Evolutionary conservation across 2,888 invertebrate genomes (phyloP).

Genomic region (Temnothorax ravouxi): DNA sequence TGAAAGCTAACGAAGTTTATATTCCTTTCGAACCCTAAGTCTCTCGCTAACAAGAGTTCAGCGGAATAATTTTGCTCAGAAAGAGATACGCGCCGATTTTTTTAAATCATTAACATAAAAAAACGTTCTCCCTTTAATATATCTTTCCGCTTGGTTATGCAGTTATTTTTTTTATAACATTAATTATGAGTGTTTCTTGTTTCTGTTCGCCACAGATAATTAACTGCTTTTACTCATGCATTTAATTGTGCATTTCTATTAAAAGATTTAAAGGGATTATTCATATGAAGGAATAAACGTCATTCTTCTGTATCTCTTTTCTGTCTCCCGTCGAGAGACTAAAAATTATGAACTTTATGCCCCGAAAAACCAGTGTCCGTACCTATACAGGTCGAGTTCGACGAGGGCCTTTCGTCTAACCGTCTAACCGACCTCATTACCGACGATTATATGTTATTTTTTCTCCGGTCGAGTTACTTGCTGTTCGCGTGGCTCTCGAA

Average conservation of each 20-base stretch:
- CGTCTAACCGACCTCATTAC: conserved; percentile 55
- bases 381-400: not conserved
- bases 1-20: conserved; percentile 16
- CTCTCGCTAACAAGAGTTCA: not conserved
- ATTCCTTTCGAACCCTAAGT: conserved; percentile 16
- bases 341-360: conserved; percentile 29
- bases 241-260: not conserved
- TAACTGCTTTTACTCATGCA: not conserved
- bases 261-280: not conserved
- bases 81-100: not conserved
- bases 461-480: conserved; percentile 30
- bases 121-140: not conserved
- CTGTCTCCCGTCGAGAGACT: too few relatives aligned
- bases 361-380: not conserved
- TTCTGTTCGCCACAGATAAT: not conserved
- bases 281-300: not conserved
- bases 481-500: conserved; percentile 74
- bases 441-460: conserved; percentile 63
- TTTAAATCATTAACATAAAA: not conserved
- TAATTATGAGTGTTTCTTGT: conserved; percentile 1
- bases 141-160: not conserved
- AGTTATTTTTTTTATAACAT: not conserved
- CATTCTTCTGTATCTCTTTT: not conserved
- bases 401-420: conserved; percentile 50
- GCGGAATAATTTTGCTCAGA: not conserved